Evolutionary conservation across 2,113 vertebrate genomes (phyloP).

Genomic region (Macrotis lagotis): DNA sequence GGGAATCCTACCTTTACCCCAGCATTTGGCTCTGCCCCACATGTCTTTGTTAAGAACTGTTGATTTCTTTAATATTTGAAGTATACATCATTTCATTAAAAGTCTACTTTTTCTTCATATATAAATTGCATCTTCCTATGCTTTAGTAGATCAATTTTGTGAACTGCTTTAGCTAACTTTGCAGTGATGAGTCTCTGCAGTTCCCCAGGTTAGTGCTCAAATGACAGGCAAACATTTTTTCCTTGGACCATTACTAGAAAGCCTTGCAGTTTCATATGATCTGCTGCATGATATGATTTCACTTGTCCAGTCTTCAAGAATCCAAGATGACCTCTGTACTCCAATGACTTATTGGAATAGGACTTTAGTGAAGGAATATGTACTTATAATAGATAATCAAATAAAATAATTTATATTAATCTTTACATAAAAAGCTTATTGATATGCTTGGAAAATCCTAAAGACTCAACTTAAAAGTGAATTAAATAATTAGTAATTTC

Average conservation of each 20-base stretch:
- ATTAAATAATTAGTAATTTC: too few species aligned
- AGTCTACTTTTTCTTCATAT: neutral
- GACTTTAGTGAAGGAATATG: neutral
- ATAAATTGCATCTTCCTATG: neutral
- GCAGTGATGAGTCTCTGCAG: neutral
- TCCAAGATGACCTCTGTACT: neutral
- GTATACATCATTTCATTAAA: neutral
- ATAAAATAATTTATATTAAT: neutral
- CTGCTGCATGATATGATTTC: neutral
- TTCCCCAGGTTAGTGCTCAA: neutral
- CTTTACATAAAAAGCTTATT: neutral
- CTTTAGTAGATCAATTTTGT: too few species aligned
- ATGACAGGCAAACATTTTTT: neutral
- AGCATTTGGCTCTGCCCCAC: too few species aligned
- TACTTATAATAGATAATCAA: neutral
- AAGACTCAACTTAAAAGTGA: too few species aligned
- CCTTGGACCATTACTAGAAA: neutral
- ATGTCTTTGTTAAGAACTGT: slow-evolving; percentile 25
- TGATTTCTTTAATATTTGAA: neutral
- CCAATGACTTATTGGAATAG: neutral
- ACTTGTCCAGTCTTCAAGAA: neutral
- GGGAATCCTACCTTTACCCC: too few species aligned
- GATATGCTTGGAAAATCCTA: too few species aligned
- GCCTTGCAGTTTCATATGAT: neutral
- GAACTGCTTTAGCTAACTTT: neutral